These are phyloP conservation scores for Trissolcus brochymenae DNA, from an alignment of 2,888 invertebrate species.

Conservation along the genomic window DNA sequence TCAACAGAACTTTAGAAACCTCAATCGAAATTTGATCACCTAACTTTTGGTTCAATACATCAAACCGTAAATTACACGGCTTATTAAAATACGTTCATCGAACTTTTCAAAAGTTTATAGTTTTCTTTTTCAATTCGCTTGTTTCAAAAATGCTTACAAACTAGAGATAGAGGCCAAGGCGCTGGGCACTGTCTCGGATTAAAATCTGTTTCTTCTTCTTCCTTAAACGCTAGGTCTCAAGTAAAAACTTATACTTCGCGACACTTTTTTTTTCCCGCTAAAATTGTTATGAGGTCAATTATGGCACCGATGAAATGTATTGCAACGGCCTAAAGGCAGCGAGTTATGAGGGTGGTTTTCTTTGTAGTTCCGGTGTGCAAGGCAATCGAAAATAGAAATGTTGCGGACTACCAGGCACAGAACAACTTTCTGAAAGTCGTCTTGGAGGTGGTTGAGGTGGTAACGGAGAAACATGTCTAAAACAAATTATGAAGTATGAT, in stretches of 20 bases:
- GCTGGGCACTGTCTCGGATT: neutral
- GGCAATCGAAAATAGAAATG: conserved; percentile 80
- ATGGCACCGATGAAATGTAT: conserved; percentile 69
- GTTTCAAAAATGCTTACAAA: conserved; percentile 45
- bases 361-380: conserved; percentile 77
- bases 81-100: neutral
- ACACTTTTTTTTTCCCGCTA: conserved; percentile 39
- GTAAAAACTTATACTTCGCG: conserved; percentile 33
- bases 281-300: conserved; percentile 61
- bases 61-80: too few relatives aligned
- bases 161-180: conserved; percentile 17
- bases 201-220: conserved; percentile 5
- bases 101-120: neutral
- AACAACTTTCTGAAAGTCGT: conserved; percentile 82
- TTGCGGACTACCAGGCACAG: conserved; percentile 84
- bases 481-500: neutral
- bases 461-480: conserved; percentile 80
- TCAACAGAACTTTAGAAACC: too few relatives aligned
- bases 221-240: conserved; percentile 7
- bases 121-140: conserved; percentile 34
- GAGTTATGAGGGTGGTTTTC: conserved; percentile 73
- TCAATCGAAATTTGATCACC: too few relatives aligned
- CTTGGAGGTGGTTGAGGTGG: conserved; percentile 81
- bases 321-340: conserved; percentile 64
- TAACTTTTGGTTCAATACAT: too few relatives aligned